phyloP scores from a whole-genome alignment of 2,888 invertebrate species.

The Coelopa pilipes region DNA sequence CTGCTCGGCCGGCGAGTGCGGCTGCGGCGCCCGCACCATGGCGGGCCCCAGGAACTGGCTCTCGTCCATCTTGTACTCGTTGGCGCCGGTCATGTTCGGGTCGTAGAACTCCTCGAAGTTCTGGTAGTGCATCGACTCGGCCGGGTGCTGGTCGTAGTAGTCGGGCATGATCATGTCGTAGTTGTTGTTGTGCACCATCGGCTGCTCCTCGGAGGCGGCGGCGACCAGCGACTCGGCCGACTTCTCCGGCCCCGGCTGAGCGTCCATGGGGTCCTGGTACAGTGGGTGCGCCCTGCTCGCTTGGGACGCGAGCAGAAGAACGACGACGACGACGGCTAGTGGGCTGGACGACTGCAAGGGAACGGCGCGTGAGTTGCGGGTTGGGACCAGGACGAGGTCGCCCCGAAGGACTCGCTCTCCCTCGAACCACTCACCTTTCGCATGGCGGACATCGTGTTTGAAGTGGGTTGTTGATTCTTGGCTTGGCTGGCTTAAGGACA shows the following conservation, averaged over 20 bases:
- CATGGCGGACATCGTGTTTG: neutral
- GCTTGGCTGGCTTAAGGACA: neutral
- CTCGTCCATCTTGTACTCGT: constrained; percentile 58
- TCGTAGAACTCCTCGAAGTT: constrained; percentile 57
- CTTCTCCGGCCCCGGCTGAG: neutral
- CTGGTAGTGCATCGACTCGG: constrained; percentile 56
- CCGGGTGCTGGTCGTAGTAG: constrained; percentile 54
- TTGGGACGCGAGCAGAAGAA: neutral
- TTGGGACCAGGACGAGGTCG: neutral
- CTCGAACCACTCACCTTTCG: neutral
- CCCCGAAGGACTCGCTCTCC: neutral
- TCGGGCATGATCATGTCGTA: constrained; percentile 56
- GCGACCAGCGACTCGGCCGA: constrained; percentile 34
- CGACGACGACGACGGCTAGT: neutral
- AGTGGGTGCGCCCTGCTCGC: neutral
- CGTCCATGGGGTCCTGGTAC: neutral
- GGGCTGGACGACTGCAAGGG: neutral
- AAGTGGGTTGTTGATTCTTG: neutral
- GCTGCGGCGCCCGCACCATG: constrained; percentile 51
- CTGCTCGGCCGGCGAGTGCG: constrained; percentile 49
- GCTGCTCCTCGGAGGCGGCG: constrained; percentile 45
- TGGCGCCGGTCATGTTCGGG: constrained; percentile 45
- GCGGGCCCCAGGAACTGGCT: constrained; percentile 46
- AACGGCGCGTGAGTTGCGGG: neutral
- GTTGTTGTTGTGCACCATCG: constrained; percentile 52